Base-by-base conservation (phyloP, 1,140 invertebrate genomes). In the Lamellibrachia luymesi region DNA sequence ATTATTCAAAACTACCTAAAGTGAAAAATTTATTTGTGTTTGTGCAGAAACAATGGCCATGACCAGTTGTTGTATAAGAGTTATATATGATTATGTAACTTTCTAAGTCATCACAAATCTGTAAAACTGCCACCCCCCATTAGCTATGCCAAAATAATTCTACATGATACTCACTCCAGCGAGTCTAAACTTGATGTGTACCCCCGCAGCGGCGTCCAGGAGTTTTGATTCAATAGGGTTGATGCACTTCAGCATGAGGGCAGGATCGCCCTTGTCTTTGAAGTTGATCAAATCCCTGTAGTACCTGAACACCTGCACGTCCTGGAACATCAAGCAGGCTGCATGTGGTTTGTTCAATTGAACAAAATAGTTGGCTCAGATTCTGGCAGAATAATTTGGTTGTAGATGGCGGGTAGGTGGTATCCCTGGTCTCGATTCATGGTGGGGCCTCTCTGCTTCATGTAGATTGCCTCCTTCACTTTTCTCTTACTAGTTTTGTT, bases 241-340 rank as follows among this genome's bases (percentile, higher is more conserved):
- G 17, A 96, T 96, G 93, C 95, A 96, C 38, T 95, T 93, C 92
- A 96, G 93, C 95, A 96, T 95, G 10, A 95, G 92, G 8, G 94
- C 93, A 13, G 96, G 96, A 92, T 96, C 95, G 51, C 96, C 96
- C 92, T 95, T 93, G 7, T 94, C 93, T 92, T 95, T 95, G 94
- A 96, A 96, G 93, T 96, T 96, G 91, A 96, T 96, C 50, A 96
- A 94, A 94, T 96, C 96, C 93, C 95, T 94, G 92, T 96, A 96
- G 93, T 96, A 96, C 56, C 94, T 94, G 92, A 96, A 96, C 22
- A 96, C 96, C 93, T 96, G 96, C 27, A 96, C 95, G 93, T 96
- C 96, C 96, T 96, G 93, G 2, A 95, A 93, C 93, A 64, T 38
- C 10, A 92, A 92, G 13, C 17, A 8, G 64, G 64, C 13, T 80